Percentiles rank a stretch among this genome's conserved stretches.
Evolutionary conservation across 2,888 invertebrate genomes (phyloP).

Genomic region (Augiades crinisus): DNA sequence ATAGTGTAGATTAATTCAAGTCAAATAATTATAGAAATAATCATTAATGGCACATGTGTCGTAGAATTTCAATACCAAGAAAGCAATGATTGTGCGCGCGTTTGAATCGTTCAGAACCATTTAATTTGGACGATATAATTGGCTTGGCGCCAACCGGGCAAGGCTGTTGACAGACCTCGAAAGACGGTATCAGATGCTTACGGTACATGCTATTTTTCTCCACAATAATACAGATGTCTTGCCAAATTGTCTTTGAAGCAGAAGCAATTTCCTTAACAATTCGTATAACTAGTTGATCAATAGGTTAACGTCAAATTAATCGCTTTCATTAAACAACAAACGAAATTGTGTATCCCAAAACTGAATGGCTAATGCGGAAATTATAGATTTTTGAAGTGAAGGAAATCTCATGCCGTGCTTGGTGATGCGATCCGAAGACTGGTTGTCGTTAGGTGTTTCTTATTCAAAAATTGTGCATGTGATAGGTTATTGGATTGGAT

Average conservation of each 20-base stretch:
- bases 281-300: slow-evolving; percentile 77
- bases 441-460: too few species aligned
- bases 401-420: too few species aligned
- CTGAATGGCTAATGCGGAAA: slow-evolving; percentile 24
- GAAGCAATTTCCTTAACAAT: slow-evolving; percentile 79
- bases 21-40: too few species aligned
- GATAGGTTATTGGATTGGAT: too few species aligned
- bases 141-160: slow-evolving; percentile 66
- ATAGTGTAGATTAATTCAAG: too few species aligned
- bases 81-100: slow-evolving; percentile 1
- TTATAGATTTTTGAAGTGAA: slow-evolving; percentile 22
- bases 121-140: slow-evolving; percentile 69
- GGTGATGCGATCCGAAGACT: too few species aligned
- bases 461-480: too few species aligned
- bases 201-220: slow-evolving; percentile 77
- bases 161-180: slow-evolving; percentile 56
- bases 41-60: too few species aligned
- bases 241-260: slow-evolving; percentile 79
- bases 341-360: slow-evolving; percentile 22
- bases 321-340: slow-evolving; percentile 44
- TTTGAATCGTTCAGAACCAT: slow-evolving; percentile 56
- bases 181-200: slow-evolving; percentile 70
- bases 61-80: slow-evolving; percentile 10
- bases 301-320: slow-evolving; percentile 74
- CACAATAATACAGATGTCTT: slow-evolving; percentile 78